These are phyloP conservation scores for Spheniscus mendiculus DNA, from an alignment of 2,113 vertebrate genomes.

Conservation along the genomic window DNA sequence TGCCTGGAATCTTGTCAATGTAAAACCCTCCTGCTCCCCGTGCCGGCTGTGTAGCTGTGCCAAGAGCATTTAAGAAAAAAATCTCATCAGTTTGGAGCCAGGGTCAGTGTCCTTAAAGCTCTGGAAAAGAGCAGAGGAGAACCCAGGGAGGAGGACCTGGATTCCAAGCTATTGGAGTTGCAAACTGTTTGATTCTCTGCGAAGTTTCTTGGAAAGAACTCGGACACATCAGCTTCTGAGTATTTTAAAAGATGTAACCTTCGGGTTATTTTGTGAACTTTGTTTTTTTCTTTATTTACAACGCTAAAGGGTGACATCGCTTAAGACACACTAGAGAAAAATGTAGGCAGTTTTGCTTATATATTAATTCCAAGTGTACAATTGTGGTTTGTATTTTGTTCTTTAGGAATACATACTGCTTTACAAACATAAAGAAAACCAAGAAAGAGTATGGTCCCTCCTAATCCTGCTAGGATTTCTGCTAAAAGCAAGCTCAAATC, in stretches of 20 bases:
- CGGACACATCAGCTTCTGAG: neutral
- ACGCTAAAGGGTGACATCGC: neutral
- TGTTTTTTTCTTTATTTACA: neutral
- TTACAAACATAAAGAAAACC: neutral
- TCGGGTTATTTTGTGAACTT: neutral
- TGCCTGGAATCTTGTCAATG: neutral
- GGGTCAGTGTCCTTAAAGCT: slow-evolving; percentile 43
- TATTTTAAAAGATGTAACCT: slow-evolving; percentile 31
- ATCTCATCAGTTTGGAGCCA: slow-evolving; percentile 5
- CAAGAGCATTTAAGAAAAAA: neutral
- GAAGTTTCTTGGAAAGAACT: slow-evolving; percentile 20
- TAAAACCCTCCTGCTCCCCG: neutral
- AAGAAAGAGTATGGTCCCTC: neutral
- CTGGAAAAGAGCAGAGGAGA: slow-evolving; percentile 10
- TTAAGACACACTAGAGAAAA: neutral
- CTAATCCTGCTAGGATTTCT: neutral
- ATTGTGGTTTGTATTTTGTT: neutral
- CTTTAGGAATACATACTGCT: neutral
- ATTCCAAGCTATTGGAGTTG: neutral
- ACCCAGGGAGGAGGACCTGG: neutral
- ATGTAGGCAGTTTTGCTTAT: neutral
- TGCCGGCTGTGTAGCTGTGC: neutral
- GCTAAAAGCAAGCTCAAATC: neutral
- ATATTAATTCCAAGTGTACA: neutral
- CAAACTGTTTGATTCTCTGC: neutral